Evolutionary conservation across 1,140 invertebrate species (phyloP).

Genomic region (Theocolax elegans): DNA sequence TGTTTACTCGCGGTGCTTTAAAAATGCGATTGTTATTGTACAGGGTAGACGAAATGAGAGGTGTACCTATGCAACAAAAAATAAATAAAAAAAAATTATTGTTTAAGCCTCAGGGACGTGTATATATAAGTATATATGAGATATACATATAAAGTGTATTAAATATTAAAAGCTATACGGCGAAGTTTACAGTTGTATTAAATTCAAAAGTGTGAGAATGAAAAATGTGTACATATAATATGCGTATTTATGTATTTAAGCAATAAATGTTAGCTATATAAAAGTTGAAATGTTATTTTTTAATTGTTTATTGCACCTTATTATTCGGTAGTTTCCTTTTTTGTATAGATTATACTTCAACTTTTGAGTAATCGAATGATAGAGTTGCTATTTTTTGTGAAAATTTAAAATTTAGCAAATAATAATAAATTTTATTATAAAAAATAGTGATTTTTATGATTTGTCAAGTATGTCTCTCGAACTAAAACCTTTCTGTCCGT

Average conservation of each 20-base stretch:
- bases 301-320: neutral
- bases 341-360: too few species aligned
- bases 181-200: neutral
- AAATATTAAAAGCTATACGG: neutral
- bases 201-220: conserved; percentile 11
- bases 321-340: too few species aligned
- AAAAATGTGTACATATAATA: conserved; percentile 53
- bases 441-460: too few species aligned
- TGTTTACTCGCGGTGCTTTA: conserved; percentile 1
- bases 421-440: too few species aligned
- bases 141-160: neutral
- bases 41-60: conserved; percentile 4
- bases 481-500: too few species aligned
- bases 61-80: neutral
- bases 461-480: too few species aligned
- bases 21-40: conserved; percentile 24
- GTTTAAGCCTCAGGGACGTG: conserved; percentile 21
- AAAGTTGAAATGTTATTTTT: neutral
- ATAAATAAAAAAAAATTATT: conserved; percentile 46
- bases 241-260: conserved; percentile 52
- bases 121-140: conserved; percentile 19
- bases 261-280: conserved; percentile 59
- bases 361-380: too few species aligned
- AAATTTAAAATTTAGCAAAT: too few species aligned
- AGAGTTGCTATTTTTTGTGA: too few species aligned